phyloP scores from a whole-genome alignment of 2,797 vertebrate species.

The Myiotriccus ornatus region DNA sequence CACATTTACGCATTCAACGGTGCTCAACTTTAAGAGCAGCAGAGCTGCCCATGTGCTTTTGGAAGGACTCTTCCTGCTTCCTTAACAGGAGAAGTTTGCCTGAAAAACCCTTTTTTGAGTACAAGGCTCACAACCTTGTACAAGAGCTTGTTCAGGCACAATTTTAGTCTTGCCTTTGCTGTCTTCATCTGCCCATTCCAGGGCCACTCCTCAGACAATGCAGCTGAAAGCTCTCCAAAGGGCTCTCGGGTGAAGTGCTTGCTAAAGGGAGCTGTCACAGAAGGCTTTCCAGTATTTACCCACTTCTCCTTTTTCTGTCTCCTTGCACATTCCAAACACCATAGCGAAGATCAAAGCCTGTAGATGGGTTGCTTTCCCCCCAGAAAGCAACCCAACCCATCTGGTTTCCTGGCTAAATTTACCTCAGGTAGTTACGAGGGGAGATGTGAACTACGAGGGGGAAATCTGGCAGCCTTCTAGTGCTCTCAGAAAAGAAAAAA shows the following conservation, averaged over 20 bases:
- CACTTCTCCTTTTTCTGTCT: constrained; percentile 16
- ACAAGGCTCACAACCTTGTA: accelerated
- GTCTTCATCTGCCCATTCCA: background rate
- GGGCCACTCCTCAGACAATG: background rate
- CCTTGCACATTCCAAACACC: constrained; percentile 23
- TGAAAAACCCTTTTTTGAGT: background rate
- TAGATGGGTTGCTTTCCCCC: background rate
- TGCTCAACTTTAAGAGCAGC: background rate
- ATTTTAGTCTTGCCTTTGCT: background rate
- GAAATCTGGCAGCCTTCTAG: background rate
- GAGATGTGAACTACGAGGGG: background rate
- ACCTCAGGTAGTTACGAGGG: background rate
- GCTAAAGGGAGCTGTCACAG: background rate
- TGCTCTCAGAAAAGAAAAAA: background rate
- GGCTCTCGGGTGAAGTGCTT: constrained; percentile 13
- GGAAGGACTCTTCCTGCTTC: background rate
- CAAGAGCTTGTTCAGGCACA: background rate
- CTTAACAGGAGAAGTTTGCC: accelerated
- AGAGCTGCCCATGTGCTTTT: background rate
- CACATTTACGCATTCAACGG: accelerated
- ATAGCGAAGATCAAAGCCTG: constrained; percentile 46
- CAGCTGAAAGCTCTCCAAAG: background rate
- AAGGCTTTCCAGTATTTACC: constrained; percentile 13
- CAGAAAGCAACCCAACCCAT: constrained; percentile 44
- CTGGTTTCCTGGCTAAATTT: constrained; percentile 51